Conservation (phyloP, 2,797 vertebrate species). For the Somateria mollissima region DNA sequence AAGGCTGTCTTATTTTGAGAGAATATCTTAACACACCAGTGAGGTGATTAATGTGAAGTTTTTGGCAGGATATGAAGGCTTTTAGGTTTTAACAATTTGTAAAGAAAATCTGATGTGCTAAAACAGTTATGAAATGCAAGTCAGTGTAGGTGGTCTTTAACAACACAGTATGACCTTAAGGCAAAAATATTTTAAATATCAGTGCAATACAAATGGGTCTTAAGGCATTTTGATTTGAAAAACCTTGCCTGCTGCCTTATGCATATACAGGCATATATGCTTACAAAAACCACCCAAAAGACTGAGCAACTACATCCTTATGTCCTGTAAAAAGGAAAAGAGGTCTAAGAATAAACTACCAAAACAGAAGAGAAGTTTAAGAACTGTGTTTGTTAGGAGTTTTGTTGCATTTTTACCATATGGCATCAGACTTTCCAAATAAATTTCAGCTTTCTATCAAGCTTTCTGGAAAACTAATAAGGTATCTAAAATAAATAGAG, state of each 20-base stretch:
- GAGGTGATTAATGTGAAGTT: neutral
- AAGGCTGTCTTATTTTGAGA: conserved; percentile 9
- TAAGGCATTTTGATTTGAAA: neutral
- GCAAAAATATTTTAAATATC: neutral
- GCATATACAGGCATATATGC: neutral
- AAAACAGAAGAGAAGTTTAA: neutral
- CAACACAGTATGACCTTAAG: neutral
- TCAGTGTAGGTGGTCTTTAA: neutral
- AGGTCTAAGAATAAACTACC: neutral
- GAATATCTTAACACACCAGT: neutral
- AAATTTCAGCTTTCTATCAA: neutral
- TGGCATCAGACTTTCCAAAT: neutral
- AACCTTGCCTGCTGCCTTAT: neutral
- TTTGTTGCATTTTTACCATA: neutral
- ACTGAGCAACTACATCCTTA: neutral
- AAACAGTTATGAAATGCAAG: neutral
- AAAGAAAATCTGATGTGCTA: conserved; percentile 11
- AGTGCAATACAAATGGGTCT: neutral
- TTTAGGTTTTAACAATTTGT: conserved; percentile 12
- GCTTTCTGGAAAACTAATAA: neutral
- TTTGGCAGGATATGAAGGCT: neutral
- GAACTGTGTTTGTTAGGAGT: neutral
- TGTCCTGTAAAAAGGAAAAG: neutral
- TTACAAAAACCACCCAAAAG: neutral
- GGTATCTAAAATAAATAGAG: neutral